Conservation (phyloP, 2,113 vertebrate species). For the Gobius niger region DNA sequence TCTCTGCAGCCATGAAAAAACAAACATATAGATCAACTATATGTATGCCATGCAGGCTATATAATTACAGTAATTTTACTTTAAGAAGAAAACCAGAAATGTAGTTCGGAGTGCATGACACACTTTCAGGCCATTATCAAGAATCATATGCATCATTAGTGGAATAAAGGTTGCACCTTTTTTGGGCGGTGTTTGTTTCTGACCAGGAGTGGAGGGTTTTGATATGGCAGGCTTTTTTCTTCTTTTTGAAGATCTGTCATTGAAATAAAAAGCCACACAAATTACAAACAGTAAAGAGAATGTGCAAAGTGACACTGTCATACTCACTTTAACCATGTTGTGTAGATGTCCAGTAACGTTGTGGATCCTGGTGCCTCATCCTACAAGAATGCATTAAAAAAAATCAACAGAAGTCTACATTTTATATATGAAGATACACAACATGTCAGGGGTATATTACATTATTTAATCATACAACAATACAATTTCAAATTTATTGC, state of each 20-base stretch:
- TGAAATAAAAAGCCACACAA: slow-evolving; percentile 6
- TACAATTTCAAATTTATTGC: no score
- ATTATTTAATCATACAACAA: no score
- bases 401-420: neutral
- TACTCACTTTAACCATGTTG: slow-evolving; percentile 68
- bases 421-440: no score
- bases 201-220: slow-evolving; percentile 26
- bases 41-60: no score
- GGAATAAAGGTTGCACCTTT: neutral
- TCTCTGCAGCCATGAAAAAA: no score
- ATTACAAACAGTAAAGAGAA: neutral
- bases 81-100: no score
- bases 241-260: slow-evolving; percentile 43
- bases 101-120: no score
- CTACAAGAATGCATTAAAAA: slow-evolving; percentile 21
- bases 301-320: neutral
- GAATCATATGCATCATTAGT: neutral
- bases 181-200: slow-evolving; percentile 30
- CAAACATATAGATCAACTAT: no score
- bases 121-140: no score
- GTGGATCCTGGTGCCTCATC: slow-evolving; percentile 5
- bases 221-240: neutral
- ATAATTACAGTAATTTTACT: no score
- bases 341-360: slow-evolving; percentile 70
- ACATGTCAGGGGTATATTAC: no score